Percentiles rank a stretch among this genome's conserved stretches.
Conservation (phyloP, 2,113 vertebrate species). For the Pituophis catenifer region DNA sequence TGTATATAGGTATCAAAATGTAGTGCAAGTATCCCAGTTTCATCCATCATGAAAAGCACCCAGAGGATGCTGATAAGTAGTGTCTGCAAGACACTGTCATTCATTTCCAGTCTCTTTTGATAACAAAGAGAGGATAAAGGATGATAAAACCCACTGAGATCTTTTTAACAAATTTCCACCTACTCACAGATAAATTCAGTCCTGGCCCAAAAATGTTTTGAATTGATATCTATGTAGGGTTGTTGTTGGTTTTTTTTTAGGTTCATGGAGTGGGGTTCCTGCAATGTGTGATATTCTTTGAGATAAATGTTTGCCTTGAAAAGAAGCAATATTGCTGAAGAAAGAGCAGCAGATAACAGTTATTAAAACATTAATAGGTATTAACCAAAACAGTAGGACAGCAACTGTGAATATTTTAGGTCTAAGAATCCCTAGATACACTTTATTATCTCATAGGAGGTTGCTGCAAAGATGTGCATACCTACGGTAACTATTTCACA, state of each 20-base stretch:
- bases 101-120: constrained; percentile 63
- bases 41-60: constrained; percentile 37
- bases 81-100: constrained; percentile 64
- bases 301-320: constrained; percentile 47
- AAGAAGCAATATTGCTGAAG: constrained; percentile 46
- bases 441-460: background rate
- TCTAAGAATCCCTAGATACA: background rate
- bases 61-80: constrained; percentile 60
- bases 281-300: constrained; percentile 37
- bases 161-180: constrained; percentile 64
- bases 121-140: constrained; percentile 59
- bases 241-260: constrained; percentile 14
- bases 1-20: constrained; percentile 38
- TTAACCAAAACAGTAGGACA: background rate
- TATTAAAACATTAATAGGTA: background rate
- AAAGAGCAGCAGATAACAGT: constrained; percentile 18
- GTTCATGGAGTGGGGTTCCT: constrained; percentile 44
- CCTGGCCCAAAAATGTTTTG: constrained; percentile 43
- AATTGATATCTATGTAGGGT: constrained; percentile 25
- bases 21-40: constrained; percentile 1
- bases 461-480: background rate
- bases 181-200: constrained; percentile 59
- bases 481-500: background rate
- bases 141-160: constrained; percentile 63
- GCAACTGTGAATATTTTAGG: background rate